Evolutionary conservation across 2,888 invertebrate genomes (phyloP).

Genomic region (Julus scanicus): DNA sequence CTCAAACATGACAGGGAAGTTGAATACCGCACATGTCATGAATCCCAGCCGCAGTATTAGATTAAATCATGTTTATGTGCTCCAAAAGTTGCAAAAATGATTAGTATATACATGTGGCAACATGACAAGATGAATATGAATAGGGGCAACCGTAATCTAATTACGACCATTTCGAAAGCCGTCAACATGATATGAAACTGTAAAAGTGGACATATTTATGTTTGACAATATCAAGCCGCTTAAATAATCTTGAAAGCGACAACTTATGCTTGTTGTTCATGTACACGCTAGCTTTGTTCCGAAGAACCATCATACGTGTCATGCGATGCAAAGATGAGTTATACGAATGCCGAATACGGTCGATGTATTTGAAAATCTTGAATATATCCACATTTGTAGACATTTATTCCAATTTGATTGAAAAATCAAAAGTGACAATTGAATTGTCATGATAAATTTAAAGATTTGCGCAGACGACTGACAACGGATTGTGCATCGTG

Average conservation of each 20-base stretch:
- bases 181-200: neutral
- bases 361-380: neutral
- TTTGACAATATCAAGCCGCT: neutral
- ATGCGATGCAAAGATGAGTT: neutral
- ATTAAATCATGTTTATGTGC: neutral
- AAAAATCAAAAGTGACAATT: neutral
- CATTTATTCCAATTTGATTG: neutral
- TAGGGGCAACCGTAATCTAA: neutral
- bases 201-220: slow-evolving; percentile 11
- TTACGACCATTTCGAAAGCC: slow-evolving; percentile 16
- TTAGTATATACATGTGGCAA: neutral
- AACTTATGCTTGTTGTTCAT: neutral
- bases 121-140: neutral
- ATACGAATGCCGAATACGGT: neutral
- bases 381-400: neutral
- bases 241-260: neutral
- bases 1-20: neutral
- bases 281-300: neutral
- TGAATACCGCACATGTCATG: neutral
- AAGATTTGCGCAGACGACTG: neutral
- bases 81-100: neutral
- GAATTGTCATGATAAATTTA: neutral
- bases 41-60: neutral
- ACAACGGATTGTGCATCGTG: neutral
- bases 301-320: neutral